Evolutionary conservation across 2,888 invertebrate genomes (phyloP), one percentile per base, ranked within the genome.

Genomic region (Drosophila sordidapex): DNA sequence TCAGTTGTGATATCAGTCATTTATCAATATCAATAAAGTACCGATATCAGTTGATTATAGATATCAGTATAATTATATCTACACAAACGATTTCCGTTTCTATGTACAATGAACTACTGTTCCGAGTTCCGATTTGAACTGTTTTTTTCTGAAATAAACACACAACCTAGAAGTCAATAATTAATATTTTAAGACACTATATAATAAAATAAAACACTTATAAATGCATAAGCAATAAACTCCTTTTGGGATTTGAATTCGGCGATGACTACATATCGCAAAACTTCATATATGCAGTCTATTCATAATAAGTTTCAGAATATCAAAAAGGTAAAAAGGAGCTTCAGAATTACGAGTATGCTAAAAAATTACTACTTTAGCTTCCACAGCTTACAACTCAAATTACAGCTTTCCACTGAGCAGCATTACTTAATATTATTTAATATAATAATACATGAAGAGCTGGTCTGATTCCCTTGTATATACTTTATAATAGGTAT

Each of bases 401-500:
- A 29, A 10, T 29, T 18, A 11, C n/a, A 13, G 2, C 13, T 31
- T n/a, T 7, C 31, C n/a, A n/a, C 31, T n/a, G 51, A 21, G 2
- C 13, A n/a, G 4, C 13, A 13, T 15, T 15, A 15, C 10, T 53
- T 15, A 8, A 52, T 33, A 33, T 8, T 15, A 6, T 51, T n/a
- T n/a, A 54, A 60, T 21, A 25, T 25, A 25, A 18, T 35, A 18
- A 62, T 36, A n/a, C 27, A 29, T 43, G 48, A 52, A 53, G 31
- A 49, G 40, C 49, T 27, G 33, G 21, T 29, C 36, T 59, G 46
- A 25, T 18, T 29, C 35, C 27, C 29, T 31, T 21, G 31, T 43
- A 54, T 51, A 51, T 74, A 40, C 65, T 27, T 27, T 33, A 21
- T 43, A 35, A 25, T 33, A 38, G 27, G 21, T 49, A 63, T 64